Evolutionary conservation across 2,888 invertebrate genomes (phyloP).

Genomic region (Cheilosia grossa): DNA sequence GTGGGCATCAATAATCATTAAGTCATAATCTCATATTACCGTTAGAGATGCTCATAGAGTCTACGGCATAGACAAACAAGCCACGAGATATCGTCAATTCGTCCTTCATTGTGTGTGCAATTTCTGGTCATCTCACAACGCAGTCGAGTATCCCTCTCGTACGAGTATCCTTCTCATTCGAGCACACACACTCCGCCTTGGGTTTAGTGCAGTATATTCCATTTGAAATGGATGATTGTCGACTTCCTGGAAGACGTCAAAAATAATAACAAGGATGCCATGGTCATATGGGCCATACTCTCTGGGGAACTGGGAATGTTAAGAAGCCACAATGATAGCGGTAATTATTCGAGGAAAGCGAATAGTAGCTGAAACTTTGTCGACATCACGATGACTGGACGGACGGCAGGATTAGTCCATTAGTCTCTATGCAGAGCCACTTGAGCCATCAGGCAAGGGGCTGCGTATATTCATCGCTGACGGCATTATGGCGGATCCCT

Average conservation of each 20-base stretch:
- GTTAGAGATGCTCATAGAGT: constrained; percentile 38
- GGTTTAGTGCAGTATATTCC: constrained; percentile 48
- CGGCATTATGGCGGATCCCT: constrained; percentile 13
- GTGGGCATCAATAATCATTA: constrained; percentile 73
- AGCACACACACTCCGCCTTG: constrained; percentile 1
- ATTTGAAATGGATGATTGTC: constrained; percentile 43
- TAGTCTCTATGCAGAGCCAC: constrained; percentile 38
- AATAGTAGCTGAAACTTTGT: constrained; percentile 52
- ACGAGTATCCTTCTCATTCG: constrained; percentile 4
- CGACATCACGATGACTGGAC: constrained; percentile 65
- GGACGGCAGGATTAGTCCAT: constrained; percentile 57
- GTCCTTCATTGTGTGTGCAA: constrained; percentile 58
- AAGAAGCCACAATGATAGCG: constrained; percentile 63
- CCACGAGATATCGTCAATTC: constrained; percentile 62
- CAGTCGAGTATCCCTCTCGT: constrained; percentile 28
- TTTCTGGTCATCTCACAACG: constrained; percentile 35
- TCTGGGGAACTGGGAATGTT: constrained; percentile 59
- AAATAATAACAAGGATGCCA: constrained; percentile 57
- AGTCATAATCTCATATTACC: constrained; percentile 72
- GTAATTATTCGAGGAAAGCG: constrained; percentile 62
- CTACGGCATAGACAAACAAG: constrained; percentile 6
- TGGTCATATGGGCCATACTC: constrained; percentile 5
- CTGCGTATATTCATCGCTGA: constrained; percentile 48
- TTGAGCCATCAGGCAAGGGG: neutral
- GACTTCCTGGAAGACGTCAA: constrained; percentile 57